Evolutionary conservation across 2,797 vertebrate species (phyloP), one percentile per base, ranked within the genome.

Genomic region (Hippopotamyrus pictus): DNA sequence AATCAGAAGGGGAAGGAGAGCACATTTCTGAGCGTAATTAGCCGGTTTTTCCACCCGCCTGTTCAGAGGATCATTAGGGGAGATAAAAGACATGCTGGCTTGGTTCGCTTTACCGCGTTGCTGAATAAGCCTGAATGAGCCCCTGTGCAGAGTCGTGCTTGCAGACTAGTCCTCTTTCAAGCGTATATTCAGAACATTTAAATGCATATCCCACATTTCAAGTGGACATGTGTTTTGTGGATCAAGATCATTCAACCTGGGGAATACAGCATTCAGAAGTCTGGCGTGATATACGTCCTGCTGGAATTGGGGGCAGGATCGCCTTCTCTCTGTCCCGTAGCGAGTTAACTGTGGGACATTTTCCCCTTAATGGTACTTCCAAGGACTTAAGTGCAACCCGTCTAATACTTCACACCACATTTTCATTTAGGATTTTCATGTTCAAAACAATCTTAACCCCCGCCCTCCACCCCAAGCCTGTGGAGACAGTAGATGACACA

Each of bases 161-260:
- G 89, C 87, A 89, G 79, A 91, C 91, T 90, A 85, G 92, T 93
- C 91, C 91, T 92, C 93, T 92, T 93, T 92, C 91, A 87, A 87
- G 90, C 91, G 93, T 93, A 92, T 94, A 94, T 92, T 90, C 92
- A 94, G 95, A 94, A 93, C 93, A 93, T 93, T 92, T 93, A 93
- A 94, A 94, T 95, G 94, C 91, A 91, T 95, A 94, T 95, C 89
- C 93, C 94, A 93, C 93, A 93, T 94, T 93, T 90, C 89, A 91
- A 91, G 94, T 29, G 89, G 88, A 94, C 86, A 96, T 95, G 90
- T 96, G 95, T 93, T 96, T 95, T 95, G 94, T 91, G 90, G 90
- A 95, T 96, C 92, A 91, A 92, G 93, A 93, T 91, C 90, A 89
- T 91, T 92, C 82, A 82, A 93, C 91, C 91, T 90, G 93, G 94